A percentile compares a stretch with the other conserved stretches of the same genome.
phyloP scores from a whole-genome alignment of 1,140 invertebrate genomes.

The Lordiphosa collinella region DNA sequence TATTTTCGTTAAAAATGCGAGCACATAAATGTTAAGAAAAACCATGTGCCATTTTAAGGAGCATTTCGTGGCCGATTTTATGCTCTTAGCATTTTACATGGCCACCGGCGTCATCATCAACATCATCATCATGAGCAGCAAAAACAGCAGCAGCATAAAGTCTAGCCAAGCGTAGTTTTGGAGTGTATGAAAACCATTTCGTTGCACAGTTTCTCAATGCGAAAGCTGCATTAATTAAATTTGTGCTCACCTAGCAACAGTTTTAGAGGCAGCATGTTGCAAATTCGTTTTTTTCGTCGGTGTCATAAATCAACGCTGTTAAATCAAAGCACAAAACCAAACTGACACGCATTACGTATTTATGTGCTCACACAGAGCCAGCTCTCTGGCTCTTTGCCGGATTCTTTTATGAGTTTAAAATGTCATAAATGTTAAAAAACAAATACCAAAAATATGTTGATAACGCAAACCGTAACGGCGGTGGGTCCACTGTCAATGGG shows the following conservation, averaged over 20 bases:
- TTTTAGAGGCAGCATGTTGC: conserved; percentile 21
- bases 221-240: conserved; percentile 44
- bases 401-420: conserved; percentile 63
- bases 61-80: conserved; percentile 38
- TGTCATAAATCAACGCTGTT: conserved; percentile 69
- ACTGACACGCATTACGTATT: conserved; percentile 73
- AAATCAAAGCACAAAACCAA: conserved; percentile 74
- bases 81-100: conserved; percentile 15
- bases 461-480: conserved; percentile 36
- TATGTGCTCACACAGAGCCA: conserved; percentile 30
- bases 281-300: conserved; percentile 6
- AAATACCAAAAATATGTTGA: conserved; percentile 35
- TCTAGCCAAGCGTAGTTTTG: conserved; percentile 21
- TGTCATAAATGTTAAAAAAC: conserved; percentile 60
- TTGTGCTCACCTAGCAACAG: conserved; percentile 25
- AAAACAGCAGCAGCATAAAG: conserved; percentile 11
- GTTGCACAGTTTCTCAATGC: conserved; percentile 24
- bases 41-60: conserved; percentile 6
- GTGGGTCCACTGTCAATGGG: conserved; percentile 42
- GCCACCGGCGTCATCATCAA: conserved; percentile 12
- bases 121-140: conserved; percentile 4
- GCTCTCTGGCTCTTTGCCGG: conserved; percentile 29
- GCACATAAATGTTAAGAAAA: conserved; percentile 11
- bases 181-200: conserved; percentile 20
- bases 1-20: conserved; percentile 29